Percentiles rank a stretch among this genome's conserved stretches.
Evolutionary conservation across 2,888 invertebrate species (phyloP).

Genomic region (Polymixis flavicincta): DNA sequence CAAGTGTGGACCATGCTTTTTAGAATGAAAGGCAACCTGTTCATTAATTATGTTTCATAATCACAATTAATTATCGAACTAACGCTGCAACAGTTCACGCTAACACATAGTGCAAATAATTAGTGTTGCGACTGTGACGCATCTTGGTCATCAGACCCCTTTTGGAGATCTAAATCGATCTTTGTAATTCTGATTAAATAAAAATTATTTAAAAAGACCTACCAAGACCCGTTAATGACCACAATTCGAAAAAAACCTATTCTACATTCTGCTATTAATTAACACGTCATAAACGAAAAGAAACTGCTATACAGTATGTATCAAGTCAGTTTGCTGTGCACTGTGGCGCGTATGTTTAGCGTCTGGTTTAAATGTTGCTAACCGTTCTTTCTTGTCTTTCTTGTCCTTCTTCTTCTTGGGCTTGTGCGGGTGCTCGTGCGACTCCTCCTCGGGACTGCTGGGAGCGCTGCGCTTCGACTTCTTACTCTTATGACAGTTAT

Average conservation of each 20-base stretch:
- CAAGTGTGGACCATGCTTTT: neutral
- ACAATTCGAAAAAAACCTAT: neutral
- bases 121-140: neutral
- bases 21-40: neutral
- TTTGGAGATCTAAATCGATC: neutral
- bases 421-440: conserved; percentile 76
- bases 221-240: neutral
- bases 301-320: neutral
- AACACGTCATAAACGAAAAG: neutral
- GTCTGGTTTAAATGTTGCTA: conserved; percentile 12
- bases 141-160: neutral
- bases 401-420: conserved; percentile 90
- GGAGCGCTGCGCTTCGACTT: conserved; percentile 86
- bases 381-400: conserved; percentile 87
- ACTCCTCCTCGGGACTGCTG: conserved; percentile 81
- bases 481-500: conserved; percentile 73
- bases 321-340: neutral
- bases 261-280: neutral
- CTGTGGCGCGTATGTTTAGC: neutral
- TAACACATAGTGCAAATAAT: neutral
- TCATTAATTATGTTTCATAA: neutral
- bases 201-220: neutral
- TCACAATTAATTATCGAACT: neutral
- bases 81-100: neutral
- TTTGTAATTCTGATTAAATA: neutral